A percentile compares a stretch with the other conserved stretches of the same genome.
Conservation (phyloP, 1,140 invertebrate genomes). For the Ephestia elutella region DNA sequence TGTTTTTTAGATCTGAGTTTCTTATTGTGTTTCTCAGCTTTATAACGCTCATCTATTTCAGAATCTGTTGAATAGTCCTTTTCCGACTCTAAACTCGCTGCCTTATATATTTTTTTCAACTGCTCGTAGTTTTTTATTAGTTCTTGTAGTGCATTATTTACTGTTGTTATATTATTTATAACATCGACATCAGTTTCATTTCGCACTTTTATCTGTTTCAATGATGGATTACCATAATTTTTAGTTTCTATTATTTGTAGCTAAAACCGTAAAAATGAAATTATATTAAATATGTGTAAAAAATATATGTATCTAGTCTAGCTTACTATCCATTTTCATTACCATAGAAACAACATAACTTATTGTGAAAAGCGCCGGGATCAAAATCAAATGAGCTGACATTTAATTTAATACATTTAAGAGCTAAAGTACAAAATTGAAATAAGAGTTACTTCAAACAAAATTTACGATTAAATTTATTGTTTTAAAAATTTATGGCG, state of each 20-base stretch:
- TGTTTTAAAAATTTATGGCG: not conserved
- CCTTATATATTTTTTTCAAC: constrained; percentile 34
- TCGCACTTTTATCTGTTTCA: not conserved
- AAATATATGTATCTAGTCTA: no score
- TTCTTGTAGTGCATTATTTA: constrained; percentile 40
- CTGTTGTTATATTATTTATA: constrained; percentile 39
- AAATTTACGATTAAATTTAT: no score
- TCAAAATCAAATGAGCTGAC: no score
- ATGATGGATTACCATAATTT: no score
- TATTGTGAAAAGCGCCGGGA: no score
- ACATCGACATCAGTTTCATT: constrained; percentile 19
- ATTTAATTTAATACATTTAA: no score
- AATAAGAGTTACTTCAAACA: no score
- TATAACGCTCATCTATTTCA: constrained; percentile 25
- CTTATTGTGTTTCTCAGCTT: constrained; percentile 17
- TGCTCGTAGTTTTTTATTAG: constrained; percentile 44
- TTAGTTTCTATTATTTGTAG: not conserved
- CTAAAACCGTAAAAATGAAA: constrained; percentile 7
- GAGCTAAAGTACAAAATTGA: no score
- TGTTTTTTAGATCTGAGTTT: constrained; percentile 6
- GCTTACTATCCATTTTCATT: no score
- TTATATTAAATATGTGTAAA: no score
- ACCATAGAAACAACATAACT: no score
- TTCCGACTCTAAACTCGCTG: constrained; percentile 21
- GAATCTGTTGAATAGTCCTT: constrained; percentile 19